Evolutionary conservation across 2,888 invertebrate species (phyloP).

Genomic region (Sturmia bella): DNA sequence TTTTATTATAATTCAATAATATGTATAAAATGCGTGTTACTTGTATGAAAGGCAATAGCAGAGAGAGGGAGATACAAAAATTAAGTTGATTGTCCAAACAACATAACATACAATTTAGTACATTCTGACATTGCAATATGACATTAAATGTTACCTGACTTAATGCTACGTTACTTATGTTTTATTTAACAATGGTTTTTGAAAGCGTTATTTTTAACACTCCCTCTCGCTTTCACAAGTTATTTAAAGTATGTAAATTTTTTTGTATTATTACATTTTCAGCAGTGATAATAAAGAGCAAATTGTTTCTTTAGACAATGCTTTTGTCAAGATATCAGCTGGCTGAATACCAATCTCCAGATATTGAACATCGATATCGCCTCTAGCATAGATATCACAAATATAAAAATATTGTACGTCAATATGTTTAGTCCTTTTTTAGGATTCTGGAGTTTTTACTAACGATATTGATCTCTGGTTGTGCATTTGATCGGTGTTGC

Average conservation of each 20-base stretch:
- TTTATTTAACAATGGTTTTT: no score
- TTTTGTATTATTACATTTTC: conserved; percentile 31
- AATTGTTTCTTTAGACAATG: conserved; percentile 11
- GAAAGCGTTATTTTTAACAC: no score
- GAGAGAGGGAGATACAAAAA: no score
- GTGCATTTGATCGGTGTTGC: conserved; percentile 39
- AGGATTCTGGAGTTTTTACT: conserved; percentile 52
- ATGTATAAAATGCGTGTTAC: no score
- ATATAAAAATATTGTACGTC: conserved; percentile 55
- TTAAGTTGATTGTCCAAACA: no score
- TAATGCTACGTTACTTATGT: no score
- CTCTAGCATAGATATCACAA: conserved; percentile 40
- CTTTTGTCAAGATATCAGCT: conserved; percentile 46
- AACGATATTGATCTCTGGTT: conserved; percentile 67
- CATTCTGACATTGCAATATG: no score
- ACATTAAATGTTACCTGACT: no score
- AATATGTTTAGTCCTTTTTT: conserved; percentile 56
- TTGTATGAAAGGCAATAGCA: no score
- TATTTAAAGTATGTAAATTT: conserved; percentile 1
- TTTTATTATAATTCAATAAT: no score
- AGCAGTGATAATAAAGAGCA: conserved; percentile 12
- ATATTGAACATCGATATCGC: conserved; percentile 55
- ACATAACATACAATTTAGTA: no score
- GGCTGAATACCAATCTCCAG: conserved; percentile 28
- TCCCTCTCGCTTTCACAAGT: conserved; percentile 53